Evolutionary conservation across 1,140 invertebrate genomes (phyloP).

Genomic region (Drosophila novamexicana): DNA sequence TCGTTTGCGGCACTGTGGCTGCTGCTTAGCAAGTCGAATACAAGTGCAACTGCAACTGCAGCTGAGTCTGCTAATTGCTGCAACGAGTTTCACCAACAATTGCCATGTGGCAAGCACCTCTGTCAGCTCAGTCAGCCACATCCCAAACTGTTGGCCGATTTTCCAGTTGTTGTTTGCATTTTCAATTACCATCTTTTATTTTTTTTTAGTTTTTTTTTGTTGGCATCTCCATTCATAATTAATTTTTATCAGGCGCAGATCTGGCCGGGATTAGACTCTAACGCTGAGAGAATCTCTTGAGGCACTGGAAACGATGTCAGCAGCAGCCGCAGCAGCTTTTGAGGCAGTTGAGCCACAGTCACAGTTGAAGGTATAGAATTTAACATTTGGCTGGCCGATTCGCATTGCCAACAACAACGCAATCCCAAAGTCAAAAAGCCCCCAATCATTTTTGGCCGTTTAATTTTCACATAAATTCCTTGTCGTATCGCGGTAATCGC

Average conservation of each 20-base stretch:
- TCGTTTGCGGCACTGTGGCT: constrained; percentile 51
- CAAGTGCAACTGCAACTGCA: constrained; percentile 45
- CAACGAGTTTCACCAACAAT: constrained; percentile 56
- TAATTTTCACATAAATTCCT: constrained; percentile 80
- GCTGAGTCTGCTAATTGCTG: constrained; percentile 51
- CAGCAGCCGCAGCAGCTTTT: background rate
- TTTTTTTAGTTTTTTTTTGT: background rate
- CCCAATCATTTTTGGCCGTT: constrained; percentile 69
- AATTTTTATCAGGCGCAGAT: constrained; percentile 76
- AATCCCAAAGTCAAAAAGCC: constrained; percentile 1
- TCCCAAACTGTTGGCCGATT: constrained; percentile 57
- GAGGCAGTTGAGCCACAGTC: constrained; percentile 18
- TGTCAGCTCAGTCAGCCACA: background rate
- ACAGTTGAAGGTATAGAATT: background rate
- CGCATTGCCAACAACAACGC: background rate
- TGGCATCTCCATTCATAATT: constrained; percentile 72
- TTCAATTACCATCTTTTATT: constrained; percentile 63
- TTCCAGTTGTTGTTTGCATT: constrained; percentile 73
- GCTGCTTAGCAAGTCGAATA: constrained; percentile 18
- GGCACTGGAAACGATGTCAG: constrained; percentile 54
- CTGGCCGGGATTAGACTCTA: constrained; percentile 65
- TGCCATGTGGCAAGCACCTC: constrained; percentile 28
- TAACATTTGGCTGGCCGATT: constrained; percentile 28
- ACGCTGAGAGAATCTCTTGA: constrained; percentile 35
- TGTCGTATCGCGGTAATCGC: constrained; percentile 69